Evolutionary conservation across 92 coral and sea anemone species (phyloP), one percentile per base, ranked within the genome.

Genomic region (Porites cylindrica): DNA sequence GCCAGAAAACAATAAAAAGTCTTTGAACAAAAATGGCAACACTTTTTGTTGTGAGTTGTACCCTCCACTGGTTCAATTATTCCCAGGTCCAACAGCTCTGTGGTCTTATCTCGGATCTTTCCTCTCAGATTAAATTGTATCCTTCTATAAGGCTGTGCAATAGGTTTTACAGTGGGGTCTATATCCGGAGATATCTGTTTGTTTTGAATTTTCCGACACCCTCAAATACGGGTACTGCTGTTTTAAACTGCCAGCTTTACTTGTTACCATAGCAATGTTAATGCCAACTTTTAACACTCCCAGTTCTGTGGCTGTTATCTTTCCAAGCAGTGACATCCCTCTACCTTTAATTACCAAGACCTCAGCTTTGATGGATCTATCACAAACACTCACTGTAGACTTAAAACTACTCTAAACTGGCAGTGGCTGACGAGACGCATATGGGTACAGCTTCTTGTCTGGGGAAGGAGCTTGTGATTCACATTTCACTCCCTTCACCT

Each of bases 221-320:
- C 23, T 81, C 78, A 61, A 81, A 82, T 2, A 88, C 88, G 89
- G 73, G 88, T 81, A 81, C 53, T 87, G 66, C 74, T 81, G 82
- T 54, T 52, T 67, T 19, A 86, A 23, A 16, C 8, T 71, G 59
- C 69, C 60, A 19, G 76, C 87, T 4, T 23, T 70, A 26, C 21
- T 70, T 4, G 86, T 64, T 56, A 86, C 72, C 76, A 72, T 58
- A 18, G 68, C 56, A 72, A 86, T 24, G n/a, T 78, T 18, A 26
- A 54, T 52, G 58, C 90, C 90, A 52, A 86, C 29, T 60, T 70
- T 82, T 24, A 82, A 16, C 53, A 71, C 86, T 20, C 79, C 86
- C 68, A 82, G 38, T 70, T 82, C 58, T 62, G 79, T 82, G 10
- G 87, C 87, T 50, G 58, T 82, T 18, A 18, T 78, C 70, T 82